Evolutionary conservation across 2,113 vertebrate species (phyloP).

Genomic region (Caracal caracal): DNA sequence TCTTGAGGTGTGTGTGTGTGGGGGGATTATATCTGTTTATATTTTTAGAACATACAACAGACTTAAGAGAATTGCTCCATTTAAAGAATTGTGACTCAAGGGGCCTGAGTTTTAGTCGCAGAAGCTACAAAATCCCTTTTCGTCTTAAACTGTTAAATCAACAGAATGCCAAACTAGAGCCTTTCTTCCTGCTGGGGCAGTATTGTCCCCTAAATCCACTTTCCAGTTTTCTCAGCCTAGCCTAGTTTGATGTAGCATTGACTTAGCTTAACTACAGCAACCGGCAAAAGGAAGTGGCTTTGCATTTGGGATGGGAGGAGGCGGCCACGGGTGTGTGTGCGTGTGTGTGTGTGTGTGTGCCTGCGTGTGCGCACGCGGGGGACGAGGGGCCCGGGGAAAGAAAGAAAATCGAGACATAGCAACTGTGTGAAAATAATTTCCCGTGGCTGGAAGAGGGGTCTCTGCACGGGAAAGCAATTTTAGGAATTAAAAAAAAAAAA

Average conservation of each 20-base stretch:
- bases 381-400: not conserved
- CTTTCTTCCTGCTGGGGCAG: slow-evolving; percentile 83
- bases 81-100: slow-evolving; percentile 46
- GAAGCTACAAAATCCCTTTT: slow-evolving; percentile 50
- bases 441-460: slow-evolving; percentile 32
- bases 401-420: slow-evolving; percentile 32
- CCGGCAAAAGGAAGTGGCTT: slow-evolving; percentile 68
- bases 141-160: slow-evolving; percentile 73
- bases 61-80: slow-evolving; percentile 1
- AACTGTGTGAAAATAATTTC: slow-evolving; percentile 61
- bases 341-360: not conserved
- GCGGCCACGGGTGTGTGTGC: not conserved
- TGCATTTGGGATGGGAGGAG: slow-evolving; percentile 72
- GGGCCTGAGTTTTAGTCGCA: slow-evolving; percentile 44
- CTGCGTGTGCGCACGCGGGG: not conserved
- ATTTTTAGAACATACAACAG: slow-evolving; percentile 36
- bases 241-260: slow-evolving; percentile 69
- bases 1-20: not conserved
- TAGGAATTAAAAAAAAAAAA: slow-evolving; percentile 30
- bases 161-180: slow-evolving; percentile 70
- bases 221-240: slow-evolving; percentile 68
- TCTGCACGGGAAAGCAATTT: slow-evolving; percentile 40
- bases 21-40: slow-evolving; percentile 30
- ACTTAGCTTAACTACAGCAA: slow-evolving; percentile 77
- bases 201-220: slow-evolving; percentile 81